Evolutionary conservation across 2,113 vertebrate genomes (phyloP).

Genomic region (Herpetotheres cachinnans): DNA sequence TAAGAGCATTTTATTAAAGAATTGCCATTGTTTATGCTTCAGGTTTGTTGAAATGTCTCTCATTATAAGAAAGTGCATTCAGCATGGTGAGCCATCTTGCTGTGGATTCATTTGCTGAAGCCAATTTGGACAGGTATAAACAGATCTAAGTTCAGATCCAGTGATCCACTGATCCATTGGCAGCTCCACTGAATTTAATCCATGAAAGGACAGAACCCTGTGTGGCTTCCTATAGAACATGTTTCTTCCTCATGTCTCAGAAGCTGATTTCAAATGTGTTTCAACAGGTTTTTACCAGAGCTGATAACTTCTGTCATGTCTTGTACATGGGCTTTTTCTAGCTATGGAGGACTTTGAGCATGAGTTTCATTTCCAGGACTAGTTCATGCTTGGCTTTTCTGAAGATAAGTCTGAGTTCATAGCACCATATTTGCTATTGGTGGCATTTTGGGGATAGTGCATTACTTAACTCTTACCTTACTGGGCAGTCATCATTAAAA

Average conservation of each 20-base stretch:
- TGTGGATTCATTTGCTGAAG: neutral
- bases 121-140: neutral
- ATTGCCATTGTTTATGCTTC: neutral
- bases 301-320: neutral
- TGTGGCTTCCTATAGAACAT: neutral
- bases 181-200: neutral
- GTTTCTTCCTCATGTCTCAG: neutral
- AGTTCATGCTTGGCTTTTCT: neutral
- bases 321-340: neutral
- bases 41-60: neutral
- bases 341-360: neutral
- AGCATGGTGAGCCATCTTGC: neutral
- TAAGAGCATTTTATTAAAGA: neutral
- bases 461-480: neutral
- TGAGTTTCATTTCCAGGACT: neutral
- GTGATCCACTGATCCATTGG: neutral
- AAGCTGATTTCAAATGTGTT: neutral
- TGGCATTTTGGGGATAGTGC: neutral
- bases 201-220: neutral
- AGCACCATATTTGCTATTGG: neutral
- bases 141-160: neutral
- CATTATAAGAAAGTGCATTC: neutral
- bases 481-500: neutral
- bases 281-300: neutral
- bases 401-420: neutral